Conservation (phyloP, 2,888 invertebrate genomes). For the Drosophila longiperda region DNA sequence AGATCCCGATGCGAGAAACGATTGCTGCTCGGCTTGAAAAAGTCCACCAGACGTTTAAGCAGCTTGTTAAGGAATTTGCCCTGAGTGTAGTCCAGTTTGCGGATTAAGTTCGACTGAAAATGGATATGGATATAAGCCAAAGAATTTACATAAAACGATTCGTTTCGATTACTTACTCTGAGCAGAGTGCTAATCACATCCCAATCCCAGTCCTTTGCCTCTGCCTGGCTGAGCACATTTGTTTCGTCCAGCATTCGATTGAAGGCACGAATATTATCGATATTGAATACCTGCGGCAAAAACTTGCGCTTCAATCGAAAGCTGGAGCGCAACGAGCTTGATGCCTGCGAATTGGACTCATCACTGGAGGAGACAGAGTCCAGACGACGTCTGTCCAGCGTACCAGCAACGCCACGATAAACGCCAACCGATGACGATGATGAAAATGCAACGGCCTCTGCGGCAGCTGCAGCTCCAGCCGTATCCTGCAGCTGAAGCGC, state of each 20-base stretch:
- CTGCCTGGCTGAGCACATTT: slow-evolving; percentile 91
- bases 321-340: slow-evolving; percentile 81
- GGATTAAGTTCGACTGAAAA: slow-evolving; percentile 85
- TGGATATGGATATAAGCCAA: not conserved
- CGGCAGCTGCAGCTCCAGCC: slow-evolving; percentile 40
- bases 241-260: slow-evolving; percentile 92
- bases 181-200: slow-evolving; percentile 93
- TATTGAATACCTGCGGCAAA: slow-evolving; percentile 85
- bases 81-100: slow-evolving; percentile 89
- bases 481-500: slow-evolving; percentile 57
- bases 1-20: slow-evolving; percentile 94
- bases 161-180: slow-evolving; percentile 86
- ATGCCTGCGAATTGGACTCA: slow-evolving; percentile 82
- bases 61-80: slow-evolving; percentile 86
- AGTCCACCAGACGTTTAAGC: slow-evolving; percentile 91
- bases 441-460: slow-evolving; percentile 11
- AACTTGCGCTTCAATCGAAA: slow-evolving; percentile 84
- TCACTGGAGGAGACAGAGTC: slow-evolving; percentile 86
- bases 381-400: slow-evolving; percentile 84
- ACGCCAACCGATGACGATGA: slow-evolving; percentile 8
- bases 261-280: slow-evolving; percentile 86
- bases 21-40: slow-evolving; percentile 94
- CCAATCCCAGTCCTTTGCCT: slow-evolving; percentile 96
- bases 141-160: not conserved
- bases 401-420: slow-evolving; percentile 48